Evolutionary conservation across 2,113 vertebrate species (phyloP).

Genomic region (Limnothrissa miodon): DNA sequence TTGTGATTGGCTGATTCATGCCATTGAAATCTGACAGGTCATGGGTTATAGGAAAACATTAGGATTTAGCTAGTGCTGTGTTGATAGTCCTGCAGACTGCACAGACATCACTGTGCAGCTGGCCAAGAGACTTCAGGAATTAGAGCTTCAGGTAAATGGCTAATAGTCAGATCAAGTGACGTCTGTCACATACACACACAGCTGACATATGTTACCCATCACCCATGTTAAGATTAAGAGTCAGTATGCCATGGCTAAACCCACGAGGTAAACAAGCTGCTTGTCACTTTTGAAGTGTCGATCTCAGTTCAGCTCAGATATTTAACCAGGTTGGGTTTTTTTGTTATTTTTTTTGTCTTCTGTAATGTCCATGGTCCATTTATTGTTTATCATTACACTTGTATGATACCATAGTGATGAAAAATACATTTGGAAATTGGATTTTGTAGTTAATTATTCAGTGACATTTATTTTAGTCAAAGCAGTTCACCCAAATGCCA

Average conservation of each 20-base stretch:
- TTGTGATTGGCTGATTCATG: no score
- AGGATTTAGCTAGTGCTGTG: neutral
- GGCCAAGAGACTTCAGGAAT: neutral
- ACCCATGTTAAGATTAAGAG: neutral
- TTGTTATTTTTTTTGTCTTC: neutral
- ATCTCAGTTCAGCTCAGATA: neutral
- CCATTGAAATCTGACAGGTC: no score
- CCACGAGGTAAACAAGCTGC: neutral
- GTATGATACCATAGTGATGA: neutral
- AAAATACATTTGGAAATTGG: neutral
- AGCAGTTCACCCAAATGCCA: constrained; percentile 3
- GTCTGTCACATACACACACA: neutral
- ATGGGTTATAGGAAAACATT: no score
- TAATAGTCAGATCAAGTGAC: constrained; percentile 10
- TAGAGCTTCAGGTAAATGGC: constrained; percentile 23
- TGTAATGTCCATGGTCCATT: neutral
- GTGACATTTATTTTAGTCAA: neutral
- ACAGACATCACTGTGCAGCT: neutral
- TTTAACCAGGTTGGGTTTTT: neutral
- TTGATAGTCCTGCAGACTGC: neutral
- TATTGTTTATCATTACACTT: neutral
- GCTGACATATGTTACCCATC: neutral
- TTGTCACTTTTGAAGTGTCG: neutral
- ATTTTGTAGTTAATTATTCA: constrained; percentile 3
- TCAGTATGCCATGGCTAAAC: neutral